A percentile compares a stretch with the other conserved stretches of the same genome.
Evolutionary conservation across 2,113 vertebrate genomes (phyloP).

Genomic region (Rhinolophus sinicus): DNA sequence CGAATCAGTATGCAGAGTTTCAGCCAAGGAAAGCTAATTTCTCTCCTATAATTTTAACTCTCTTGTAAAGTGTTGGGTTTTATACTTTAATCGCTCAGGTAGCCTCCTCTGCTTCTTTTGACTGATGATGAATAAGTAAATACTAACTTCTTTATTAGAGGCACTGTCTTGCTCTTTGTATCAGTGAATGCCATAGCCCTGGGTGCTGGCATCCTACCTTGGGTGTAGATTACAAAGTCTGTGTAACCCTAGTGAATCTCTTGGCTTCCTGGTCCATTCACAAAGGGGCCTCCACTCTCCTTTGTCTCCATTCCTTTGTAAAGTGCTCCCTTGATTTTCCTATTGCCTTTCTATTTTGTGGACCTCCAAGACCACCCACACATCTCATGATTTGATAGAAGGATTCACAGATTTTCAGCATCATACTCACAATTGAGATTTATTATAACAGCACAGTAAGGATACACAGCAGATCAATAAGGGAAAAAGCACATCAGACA

Average conservation of each 20-base stretch:
- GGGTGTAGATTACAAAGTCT: not conserved
- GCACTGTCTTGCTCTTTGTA: not conserved
- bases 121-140: not conserved
- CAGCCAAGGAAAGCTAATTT: constrained; percentile 69
- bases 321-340: not conserved
- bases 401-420: not conserved
- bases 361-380: not conserved
- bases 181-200: not conserved
- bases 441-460: not conserved
- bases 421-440: not conserved
- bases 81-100: constrained; percentile 50
- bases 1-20: constrained; percentile 67
- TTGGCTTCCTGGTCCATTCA: not conserved
- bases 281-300: not conserved
- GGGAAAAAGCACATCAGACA: not conserved
- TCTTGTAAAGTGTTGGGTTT: constrained; percentile 53
- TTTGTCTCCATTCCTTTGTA: not conserved
- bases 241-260: not conserved
- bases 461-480: not conserved
- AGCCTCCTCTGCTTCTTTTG: not conserved
- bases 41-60: constrained; percentile 63
- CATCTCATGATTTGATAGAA: not conserved
- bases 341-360: not conserved
- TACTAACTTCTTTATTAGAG: not conserved
- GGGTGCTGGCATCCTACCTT: not conserved